Percentiles rank a stretch among this genome's conserved stretches.
Evolutionary conservation across 2,888 invertebrate species (phyloP).

Genomic region (Kryphioiulus occultus): DNA sequence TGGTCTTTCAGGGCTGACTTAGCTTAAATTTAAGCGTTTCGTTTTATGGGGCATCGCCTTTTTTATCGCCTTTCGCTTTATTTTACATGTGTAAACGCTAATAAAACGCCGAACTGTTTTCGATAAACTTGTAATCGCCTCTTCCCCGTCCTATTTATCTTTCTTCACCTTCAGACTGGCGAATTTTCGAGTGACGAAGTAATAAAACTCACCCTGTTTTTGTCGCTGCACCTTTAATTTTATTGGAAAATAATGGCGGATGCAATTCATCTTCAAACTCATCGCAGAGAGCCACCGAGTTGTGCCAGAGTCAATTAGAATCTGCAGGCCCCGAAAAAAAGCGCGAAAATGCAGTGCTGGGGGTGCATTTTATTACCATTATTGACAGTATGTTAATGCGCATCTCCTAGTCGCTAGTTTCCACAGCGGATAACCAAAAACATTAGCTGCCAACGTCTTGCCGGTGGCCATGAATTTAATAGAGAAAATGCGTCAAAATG

Average conservation of each 20-base stretch:
- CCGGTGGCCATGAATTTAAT: conserved; percentile 32
- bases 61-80: conserved; percentile 27
- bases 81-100: conserved; percentile 35
- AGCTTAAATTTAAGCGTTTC: conserved; percentile 28
- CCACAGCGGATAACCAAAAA: neutral
- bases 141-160: conserved; percentile 22
- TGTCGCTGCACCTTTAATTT: neutral
- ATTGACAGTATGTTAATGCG: conserved; percentile 40
- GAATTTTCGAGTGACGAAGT: conserved; percentile 17
- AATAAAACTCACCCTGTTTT: neutral
- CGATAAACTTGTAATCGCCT: conserved; percentile 29
- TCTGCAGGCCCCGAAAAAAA: conserved; percentile 2
- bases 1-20: conserved; percentile 40
- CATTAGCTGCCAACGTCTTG: conserved; percentile 38
- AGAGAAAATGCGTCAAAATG: conserved; percentile 21
- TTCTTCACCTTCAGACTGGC: neutral
- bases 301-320: conserved; percentile 39
- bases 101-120: conserved; percentile 27
- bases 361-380: conserved; percentile 40
- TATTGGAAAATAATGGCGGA: conserved; percentile 40
- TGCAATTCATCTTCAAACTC: neutral
- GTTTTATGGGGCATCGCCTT: neutral
- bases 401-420: neutral
- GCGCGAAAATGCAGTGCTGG: conserved; percentile 24
- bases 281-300: neutral